These are phyloP conservation scores for Gastrophysa polygoni DNA, from an alignment of 2,888 invertebrate genomes.

Conservation along the genomic window DNA sequence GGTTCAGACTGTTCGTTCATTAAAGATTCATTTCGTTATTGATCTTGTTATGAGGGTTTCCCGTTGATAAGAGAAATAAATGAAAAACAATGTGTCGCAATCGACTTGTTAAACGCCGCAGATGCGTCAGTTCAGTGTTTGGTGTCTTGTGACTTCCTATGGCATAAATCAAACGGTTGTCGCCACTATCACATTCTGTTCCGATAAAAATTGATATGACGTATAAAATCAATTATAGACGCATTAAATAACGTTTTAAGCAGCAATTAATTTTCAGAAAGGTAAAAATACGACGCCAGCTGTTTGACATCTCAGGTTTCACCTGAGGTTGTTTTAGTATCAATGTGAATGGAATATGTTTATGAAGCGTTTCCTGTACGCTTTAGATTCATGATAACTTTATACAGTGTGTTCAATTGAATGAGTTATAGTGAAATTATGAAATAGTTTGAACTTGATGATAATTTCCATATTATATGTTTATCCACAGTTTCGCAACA, in stretches of 20 bases:
- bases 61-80: too few species aligned
- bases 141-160: background rate
- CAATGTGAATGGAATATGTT: slow-evolving; percentile 41
- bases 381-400: slow-evolving; percentile 37
- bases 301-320: slow-evolving; percentile 36
- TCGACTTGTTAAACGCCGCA: too few species aligned
- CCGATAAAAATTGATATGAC: slow-evolving; percentile 20
- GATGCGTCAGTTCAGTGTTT: background rate
- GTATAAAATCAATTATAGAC: slow-evolving; percentile 35
- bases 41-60: too few species aligned
- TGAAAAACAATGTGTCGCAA: too few species aligned
- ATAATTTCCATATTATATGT: too few species aligned
- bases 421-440: too few species aligned
- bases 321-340: slow-evolving; percentile 40
- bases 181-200: background rate
- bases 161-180: background rate
- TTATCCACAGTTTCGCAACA: too few species aligned
- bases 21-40: too few species aligned
- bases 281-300: slow-evolving; percentile 33
- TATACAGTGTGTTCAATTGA: slow-evolving; percentile 15
- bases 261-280: slow-evolving; percentile 33
- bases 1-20: too few species aligned
- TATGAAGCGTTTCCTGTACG: slow-evolving; percentile 42
- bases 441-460: too few species aligned
- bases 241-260: slow-evolving; percentile 31